Evolutionary conservation across 2,888 invertebrate genomes (phyloP), one percentile per base, ranked within the genome.

Genomic region (Meghimatium bilineatum): DNA sequence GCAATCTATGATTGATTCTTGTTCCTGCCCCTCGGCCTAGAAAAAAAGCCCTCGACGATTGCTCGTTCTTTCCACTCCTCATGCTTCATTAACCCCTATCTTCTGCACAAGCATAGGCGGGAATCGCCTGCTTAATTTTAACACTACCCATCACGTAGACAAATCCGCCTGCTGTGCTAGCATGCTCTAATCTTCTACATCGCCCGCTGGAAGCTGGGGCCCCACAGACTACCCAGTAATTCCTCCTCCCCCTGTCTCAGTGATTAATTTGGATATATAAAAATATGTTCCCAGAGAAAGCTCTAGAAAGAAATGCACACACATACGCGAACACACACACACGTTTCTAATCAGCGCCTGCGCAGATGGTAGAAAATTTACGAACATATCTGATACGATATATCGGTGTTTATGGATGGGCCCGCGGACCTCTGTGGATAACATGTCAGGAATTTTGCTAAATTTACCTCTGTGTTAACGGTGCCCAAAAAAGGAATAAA

Each of bases 1-100:
- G 38, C 69, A 71, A 38, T 71, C 38, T 71, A 10, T 71, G 69
- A 38, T 71, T 71, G 69, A 71, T 71, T 71, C 69, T 71, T 71
- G 38, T 71, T 38, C 36, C 1, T 38, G 36, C 69, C 10, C 36
- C 38, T 3, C 69, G 38, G 69, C 23, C 26, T 38, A 23, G 26
- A 38, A 38, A 63, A n/a, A 71, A 36, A 71, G 36, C 8, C 8
- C 69, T 20, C 38, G 38, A 71, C 67, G 38, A 38, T 38, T 71
- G 36, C 69, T 71, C 38, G 69, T 71, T 38, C 26, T 20, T 20
- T 8, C 69, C 38, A 67, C 36, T 34, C 32, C 36, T 36, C 26
- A 2, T 63, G 63, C 63, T 63, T 63, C 63, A 29, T 63, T 63
- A n/a, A 63, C 63, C 63, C 63, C 63, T 5, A 26, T 26, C 26